These are phyloP conservation scores for Oryzias woworae DNA, from an alignment of 2,113 vertebrate species.

Conservation along the genomic window DNA sequence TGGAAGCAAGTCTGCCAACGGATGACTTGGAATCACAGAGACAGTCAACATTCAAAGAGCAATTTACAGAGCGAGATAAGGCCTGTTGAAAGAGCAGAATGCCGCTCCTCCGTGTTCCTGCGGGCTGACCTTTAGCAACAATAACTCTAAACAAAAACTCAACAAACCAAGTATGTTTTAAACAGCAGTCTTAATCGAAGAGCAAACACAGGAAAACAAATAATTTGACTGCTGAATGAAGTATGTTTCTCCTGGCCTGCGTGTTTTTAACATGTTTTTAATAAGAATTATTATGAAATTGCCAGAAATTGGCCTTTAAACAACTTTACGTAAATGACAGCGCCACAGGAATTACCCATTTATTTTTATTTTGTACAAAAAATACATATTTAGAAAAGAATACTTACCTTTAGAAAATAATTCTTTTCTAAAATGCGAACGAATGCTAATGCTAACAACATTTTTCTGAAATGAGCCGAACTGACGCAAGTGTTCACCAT, in stretches of 20 bases:
- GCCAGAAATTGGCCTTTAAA: no score
- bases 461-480: no score
- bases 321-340: no score
- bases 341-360: accelerated
- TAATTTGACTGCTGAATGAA: neutral
- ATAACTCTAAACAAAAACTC: conserved; percentile 17
- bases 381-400: no score
- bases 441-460: no score
- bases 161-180: neutral
- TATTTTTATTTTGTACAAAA: no score
- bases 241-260: no score
- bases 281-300: no score
- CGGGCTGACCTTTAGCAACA: conserved; percentile 40
- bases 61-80: conserved; percentile 16
- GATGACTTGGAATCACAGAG: neutral
- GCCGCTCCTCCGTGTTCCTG: neutral
- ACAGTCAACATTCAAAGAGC: conserved; percentile 6
- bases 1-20: neutral
- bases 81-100: conserved; percentile 5
- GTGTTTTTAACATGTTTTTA: no score
- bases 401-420: no score
- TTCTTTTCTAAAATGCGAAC: no score
- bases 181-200: neutral
- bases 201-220: neutral
- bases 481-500: no score